Evolutionary conservation across 1,140 invertebrate species (phyloP), one percentile per base, ranked within the genome.

Genomic region (Aphaenogaster ashmeadi): DNA sequence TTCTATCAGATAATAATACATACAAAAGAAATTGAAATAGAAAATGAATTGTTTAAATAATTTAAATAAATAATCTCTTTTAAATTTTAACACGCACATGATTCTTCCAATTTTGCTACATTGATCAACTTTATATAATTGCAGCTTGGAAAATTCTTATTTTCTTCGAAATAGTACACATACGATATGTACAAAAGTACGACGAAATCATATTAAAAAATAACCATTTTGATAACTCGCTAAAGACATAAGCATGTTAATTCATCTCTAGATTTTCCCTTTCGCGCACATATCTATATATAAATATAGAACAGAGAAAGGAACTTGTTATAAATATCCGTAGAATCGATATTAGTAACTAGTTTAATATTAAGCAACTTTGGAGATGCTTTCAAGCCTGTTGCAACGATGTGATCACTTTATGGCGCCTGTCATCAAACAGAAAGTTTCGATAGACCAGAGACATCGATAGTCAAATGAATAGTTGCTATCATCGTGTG

Each of bases 301-400:
- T 41, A 69, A 13, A 69, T 44, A 9, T 9, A 50, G 44, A n/a
- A 38, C 3, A 15, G 8, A n/a, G 15, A 47, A 36, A 36, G 18
- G 5, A 21, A 71, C n/a, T 50, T 67, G n/a, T 11, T 71, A 15
- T 80, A 54, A 66, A 56, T 75, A 58, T 21, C 11, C 7, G 3
- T 27, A 52, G 11, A 21, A 15, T 58, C 47, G 38, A 44, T 52
- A 69, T 71, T 38, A 56, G 47, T 81, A 81, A 71, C 79, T 81
- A 71, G 66, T 67, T 81, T 71, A 71, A 81, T 81, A 38, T 81
- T 81, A 58, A 81, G 79, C 18, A 71, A 81, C 79, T 81, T 81
- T 50, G 11, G 36, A 71, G 13, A 21, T n/a, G 66, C 79, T 71
- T 81, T 81, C 47, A 44, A 81, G 47, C 50, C 3, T 58, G 36